These are phyloP conservation scores for Poecilobothrus nobilitatus DNA, from an alignment of 2,888 invertebrate species.

Conservation along the genomic window DNA sequence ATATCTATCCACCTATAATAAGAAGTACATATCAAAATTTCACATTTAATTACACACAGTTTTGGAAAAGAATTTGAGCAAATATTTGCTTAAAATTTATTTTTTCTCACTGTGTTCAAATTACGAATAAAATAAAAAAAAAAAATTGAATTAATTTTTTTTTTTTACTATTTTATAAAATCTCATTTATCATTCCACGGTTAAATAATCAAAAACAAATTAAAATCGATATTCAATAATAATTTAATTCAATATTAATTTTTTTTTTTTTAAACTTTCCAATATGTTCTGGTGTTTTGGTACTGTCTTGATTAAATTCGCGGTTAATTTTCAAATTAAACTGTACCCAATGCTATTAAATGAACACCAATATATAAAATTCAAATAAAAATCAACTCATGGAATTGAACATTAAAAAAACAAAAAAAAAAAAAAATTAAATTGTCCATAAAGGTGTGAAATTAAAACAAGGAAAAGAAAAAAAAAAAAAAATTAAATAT, in stretches of 20 bases:
- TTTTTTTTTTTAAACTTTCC: background rate
- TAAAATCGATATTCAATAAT: slow-evolving; percentile 2
- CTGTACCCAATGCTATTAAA: background rate
- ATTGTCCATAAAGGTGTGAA: background rate
- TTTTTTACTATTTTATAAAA: background rate
- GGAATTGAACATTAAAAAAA: background rate
- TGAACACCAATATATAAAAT: background rate
- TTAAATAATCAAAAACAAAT: slow-evolving; percentile 1
- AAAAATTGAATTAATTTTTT: too few relatives aligned
- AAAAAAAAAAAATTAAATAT: too few relatives aligned
- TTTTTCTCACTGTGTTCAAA: too few relatives aligned
- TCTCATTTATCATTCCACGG: background rate
- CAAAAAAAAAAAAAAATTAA: background rate
- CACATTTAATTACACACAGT: too few relatives aligned
- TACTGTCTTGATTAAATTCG: background rate
- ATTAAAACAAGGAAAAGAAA: background rate
- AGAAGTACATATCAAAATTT: too few relatives aligned
- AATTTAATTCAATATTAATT: background rate
- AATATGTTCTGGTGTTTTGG: too few relatives aligned
- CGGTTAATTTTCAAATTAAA: slow-evolving; percentile 1
- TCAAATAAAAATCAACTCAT: too few relatives aligned
- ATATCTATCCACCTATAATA: too few relatives aligned
- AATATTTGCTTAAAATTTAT: too few relatives aligned
- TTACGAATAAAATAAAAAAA: too few relatives aligned
- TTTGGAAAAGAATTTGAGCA: too few relatives aligned